These are phyloP conservation scores for Sparidentex hasta DNA, from an alignment of 2,797 vertebrate genomes.

Conservation along the genomic window DNA sequence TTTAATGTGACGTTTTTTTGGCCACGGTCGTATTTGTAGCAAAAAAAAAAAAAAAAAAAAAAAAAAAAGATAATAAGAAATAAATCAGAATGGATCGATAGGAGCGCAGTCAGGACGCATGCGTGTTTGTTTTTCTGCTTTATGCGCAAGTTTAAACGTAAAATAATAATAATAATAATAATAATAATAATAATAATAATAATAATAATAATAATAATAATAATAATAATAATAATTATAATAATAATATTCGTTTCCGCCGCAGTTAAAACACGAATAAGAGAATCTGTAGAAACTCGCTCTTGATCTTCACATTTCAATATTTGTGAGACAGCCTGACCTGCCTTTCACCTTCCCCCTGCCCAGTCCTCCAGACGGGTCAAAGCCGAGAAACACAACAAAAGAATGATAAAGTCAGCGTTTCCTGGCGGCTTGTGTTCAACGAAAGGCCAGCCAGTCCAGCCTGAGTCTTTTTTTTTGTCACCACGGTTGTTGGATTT, in stretches of 20 bases:
- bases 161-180: no score
- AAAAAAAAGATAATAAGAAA: neutral
- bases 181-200: no score
- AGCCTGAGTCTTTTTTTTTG: conserved; percentile 11
- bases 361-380: conserved; percentile 93
- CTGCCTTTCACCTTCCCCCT: conserved; percentile 96
- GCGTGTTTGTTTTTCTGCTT: neutral
- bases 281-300: neutral
- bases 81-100: neutral
- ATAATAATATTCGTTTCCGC: conserved; percentile 27
- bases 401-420: conserved; percentile 95
- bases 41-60: neutral
- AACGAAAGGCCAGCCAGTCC: conserved; percentile 47
- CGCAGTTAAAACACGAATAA: neutral
- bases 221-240: no score
- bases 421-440: conserved; percentile 62
- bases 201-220: no score
- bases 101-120: neutral
- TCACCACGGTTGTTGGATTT: neutral
- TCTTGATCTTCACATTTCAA: conserved; percentile 85
- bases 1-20: neutral
- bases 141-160: neutral
- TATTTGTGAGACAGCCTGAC: conserved; percentile 96
- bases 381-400: conserved; percentile 96
- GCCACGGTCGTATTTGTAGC: neutral